These are phyloP conservation scores for Pampusana beccarii DNA, from an alignment of 2,113 vertebrate genomes.

Conservation along the genomic window DNA sequence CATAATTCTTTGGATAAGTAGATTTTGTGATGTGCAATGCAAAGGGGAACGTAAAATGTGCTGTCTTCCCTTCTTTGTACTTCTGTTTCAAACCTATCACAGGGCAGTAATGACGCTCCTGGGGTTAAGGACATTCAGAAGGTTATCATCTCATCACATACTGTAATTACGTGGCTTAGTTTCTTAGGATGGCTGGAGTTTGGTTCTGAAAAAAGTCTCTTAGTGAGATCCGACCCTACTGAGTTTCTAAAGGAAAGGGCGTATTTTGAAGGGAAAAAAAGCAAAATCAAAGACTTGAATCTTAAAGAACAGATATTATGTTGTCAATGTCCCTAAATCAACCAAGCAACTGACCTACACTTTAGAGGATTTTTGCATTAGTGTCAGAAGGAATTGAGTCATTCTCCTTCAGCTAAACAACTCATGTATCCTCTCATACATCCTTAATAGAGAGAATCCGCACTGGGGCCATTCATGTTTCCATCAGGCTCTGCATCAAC, in stretches of 20 bases:
- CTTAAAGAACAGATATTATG: background rate
- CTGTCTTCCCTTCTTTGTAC: background rate
- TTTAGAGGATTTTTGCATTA: background rate
- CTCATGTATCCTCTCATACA: conserved; percentile 1
- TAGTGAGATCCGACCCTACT: background rate
- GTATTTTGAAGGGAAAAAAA: background rate
- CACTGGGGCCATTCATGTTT: conserved; percentile 59
- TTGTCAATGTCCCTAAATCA: background rate
- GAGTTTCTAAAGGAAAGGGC: background rate
- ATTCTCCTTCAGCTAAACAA: background rate
- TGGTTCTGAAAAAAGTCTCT: background rate
- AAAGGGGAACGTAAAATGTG: background rate
- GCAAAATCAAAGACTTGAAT: background rate
- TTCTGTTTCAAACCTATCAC: background rate
- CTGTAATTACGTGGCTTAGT: background rate
- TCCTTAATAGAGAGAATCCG: conserved; percentile 53
- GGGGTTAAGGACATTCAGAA: background rate
- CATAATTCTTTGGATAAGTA: conserved; percentile 2
- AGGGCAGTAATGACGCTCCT: background rate
- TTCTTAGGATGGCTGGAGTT: background rate
- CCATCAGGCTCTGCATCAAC: conserved; percentile 48
- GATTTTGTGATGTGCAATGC: background rate
- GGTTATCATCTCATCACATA: background rate
- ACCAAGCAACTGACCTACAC: background rate
- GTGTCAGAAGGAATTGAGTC: background rate